Conservation (phyloP, 2,113 vertebrate species). For the Ammodytes marinus region DNA sequence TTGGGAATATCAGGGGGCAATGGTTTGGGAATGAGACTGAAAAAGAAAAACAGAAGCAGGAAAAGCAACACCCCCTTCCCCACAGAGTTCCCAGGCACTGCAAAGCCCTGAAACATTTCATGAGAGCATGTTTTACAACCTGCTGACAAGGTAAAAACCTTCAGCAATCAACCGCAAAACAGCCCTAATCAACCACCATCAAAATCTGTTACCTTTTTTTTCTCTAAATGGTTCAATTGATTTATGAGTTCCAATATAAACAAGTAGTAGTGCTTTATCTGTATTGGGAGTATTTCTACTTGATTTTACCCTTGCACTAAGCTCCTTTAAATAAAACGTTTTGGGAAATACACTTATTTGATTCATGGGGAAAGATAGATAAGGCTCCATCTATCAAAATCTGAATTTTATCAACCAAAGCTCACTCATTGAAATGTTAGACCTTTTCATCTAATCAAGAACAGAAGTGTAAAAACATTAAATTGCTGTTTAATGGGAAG, state of each 20-base stretch:
- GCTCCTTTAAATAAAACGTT: neutral
- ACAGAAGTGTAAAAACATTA: neutral
- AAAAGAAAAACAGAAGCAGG: constrained; percentile 57
- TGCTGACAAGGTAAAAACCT: constrained; percentile 31
- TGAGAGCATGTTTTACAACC: constrained; percentile 22
- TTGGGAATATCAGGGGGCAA: constrained; percentile 66
- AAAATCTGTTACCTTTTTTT: neutral
- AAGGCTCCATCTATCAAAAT: neutral
- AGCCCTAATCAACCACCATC: neutral
- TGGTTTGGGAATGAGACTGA: constrained; percentile 61
- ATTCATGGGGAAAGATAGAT: neutral
- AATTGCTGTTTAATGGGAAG: neutral
- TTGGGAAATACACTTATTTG: neutral
- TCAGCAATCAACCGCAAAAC: neutral
- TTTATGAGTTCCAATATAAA: neutral
- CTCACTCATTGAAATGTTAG: neutral
- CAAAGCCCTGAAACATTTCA: constrained; percentile 14
- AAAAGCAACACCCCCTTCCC: constrained; percentile 50
- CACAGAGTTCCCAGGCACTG: constrained; percentile 65
- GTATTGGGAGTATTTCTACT: neutral
- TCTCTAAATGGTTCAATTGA: neutral
- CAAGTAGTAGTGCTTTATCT: neutral
- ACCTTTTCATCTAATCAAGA: neutral
- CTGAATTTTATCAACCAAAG: neutral
- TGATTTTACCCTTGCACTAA: neutral